phyloP scores from a whole-genome alignment of 2,888 invertebrate genomes.

The Ctenicera cuprea region DNA sequence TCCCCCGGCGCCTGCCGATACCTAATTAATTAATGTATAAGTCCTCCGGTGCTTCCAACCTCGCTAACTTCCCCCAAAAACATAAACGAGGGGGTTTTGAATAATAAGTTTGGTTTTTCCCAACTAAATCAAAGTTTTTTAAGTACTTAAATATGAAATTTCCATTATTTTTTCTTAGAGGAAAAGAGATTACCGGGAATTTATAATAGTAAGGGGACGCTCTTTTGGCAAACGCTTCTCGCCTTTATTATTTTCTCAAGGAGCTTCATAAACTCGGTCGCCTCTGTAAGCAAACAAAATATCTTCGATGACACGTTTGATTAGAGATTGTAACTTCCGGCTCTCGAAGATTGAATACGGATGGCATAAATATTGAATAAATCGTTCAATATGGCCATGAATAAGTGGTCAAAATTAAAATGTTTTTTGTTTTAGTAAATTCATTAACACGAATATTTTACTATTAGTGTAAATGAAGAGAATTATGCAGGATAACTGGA shows the following conservation, averaged over 20 bases:
- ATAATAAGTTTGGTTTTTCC: slow-evolving; percentile 17
- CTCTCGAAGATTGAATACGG: slow-evolving; percentile 11
- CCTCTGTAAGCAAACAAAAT: slow-evolving; percentile 19
- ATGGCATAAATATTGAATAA: neutral
- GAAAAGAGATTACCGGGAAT: slow-evolving; percentile 13
- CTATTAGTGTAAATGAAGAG: too few species aligned
- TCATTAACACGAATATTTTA: too few species aligned
- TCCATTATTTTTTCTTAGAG: slow-evolving; percentile 14
- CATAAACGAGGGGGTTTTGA: slow-evolving; percentile 16
- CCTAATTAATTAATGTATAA: slow-evolving; percentile 36
- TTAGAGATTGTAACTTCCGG: slow-evolving; percentile 18
- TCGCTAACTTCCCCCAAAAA: slow-evolving; percentile 14
- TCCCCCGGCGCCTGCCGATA: slow-evolving; percentile 34
- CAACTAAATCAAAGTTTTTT: slow-evolving; percentile 27
- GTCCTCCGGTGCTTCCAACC: slow-evolving; percentile 21
- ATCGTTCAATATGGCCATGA: too few species aligned
- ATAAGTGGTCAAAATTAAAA: too few species aligned
- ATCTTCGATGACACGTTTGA: slow-evolving; percentile 17
- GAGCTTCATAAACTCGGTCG: slow-evolving; percentile 14
- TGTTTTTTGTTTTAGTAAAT: too few species aligned
- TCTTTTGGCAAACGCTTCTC: slow-evolving; percentile 1
- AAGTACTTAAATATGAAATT: slow-evolving; percentile 31
- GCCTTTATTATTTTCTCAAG: slow-evolving; percentile 26
- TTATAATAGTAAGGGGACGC: slow-evolving; percentile 17
- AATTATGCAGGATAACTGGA: too few species aligned